Conservation (phyloP, 2,888 invertebrate species). For the Leucania comma region DNA sequence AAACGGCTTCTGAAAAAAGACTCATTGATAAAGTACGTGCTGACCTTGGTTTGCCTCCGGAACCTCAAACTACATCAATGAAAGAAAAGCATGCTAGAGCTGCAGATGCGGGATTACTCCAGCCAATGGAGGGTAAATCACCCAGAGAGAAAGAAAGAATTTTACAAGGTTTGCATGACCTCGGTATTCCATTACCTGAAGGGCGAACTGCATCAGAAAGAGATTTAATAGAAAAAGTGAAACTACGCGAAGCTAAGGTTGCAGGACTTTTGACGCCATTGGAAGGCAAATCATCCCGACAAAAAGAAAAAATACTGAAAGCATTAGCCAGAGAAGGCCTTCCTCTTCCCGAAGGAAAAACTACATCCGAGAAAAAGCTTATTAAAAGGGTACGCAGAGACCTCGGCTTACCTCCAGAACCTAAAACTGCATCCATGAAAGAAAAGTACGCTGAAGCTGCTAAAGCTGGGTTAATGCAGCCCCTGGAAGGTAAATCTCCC, state of each 20-base stretch:
- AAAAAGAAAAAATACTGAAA: conserved; percentile 65
- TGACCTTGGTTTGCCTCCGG: conserved; percentile 7
- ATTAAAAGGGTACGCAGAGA: conserved; percentile 49
- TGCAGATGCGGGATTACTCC: neutral
- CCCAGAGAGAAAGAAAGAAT: conserved; percentile 64
- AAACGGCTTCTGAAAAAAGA: conserved; percentile 8
- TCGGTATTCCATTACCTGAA: conserved; percentile 66
- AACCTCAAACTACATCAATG: neutral
- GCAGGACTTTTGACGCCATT: conserved; percentile 55
- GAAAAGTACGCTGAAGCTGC: conserved; percentile 61
- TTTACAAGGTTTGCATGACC: conserved; percentile 59
- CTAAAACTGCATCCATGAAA: conserved; percentile 47
- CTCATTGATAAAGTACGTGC: conserved; percentile 5
- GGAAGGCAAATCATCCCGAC: conserved; percentile 58
- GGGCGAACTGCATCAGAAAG: conserved; percentile 53
- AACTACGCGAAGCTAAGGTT: conserved; percentile 30
- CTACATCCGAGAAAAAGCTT: conserved; percentile 61
- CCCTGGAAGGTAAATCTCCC: conserved; percentile 60
- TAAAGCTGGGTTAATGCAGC: conserved; percentile 59
- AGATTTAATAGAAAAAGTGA: conserved; percentile 15
- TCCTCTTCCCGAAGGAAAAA: conserved; percentile 64
- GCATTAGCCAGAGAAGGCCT: conserved; percentile 60
- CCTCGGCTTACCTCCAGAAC: conserved; percentile 29
- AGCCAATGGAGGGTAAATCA: conserved; percentile 68
- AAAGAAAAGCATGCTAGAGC: neutral